Evolutionary conservation across 2,797 vertebrate genomes (phyloP), one percentile per base, ranked within the genome.

Genomic region (Coccyzus lansbergi): DNA sequence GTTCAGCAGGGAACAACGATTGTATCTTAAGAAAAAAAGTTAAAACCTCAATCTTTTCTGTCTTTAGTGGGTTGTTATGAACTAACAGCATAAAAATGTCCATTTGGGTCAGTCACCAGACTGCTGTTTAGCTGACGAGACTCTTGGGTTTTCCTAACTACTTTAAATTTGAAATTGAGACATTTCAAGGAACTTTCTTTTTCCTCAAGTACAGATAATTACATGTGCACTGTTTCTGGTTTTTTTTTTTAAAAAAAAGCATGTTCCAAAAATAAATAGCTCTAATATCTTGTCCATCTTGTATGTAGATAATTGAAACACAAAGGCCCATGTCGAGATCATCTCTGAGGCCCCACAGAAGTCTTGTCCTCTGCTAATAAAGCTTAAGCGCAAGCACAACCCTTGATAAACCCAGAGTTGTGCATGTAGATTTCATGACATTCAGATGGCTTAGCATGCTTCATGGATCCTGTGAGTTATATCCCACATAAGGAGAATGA

Each of bases 281-380:
- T 84, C 79, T 85, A 85, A 46, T 80, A 92, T 85, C 91, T 87
- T 88, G 69, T 76, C 75, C 85, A 93, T 93, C 70, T 92, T 82
- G 25, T 44, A 84, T 0, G 2, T 38, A 64, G 53, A 91, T 71
- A 93, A 83, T 31, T 33, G 7, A 84, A 91, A 83, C 28, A 76
- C 56, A 82, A 76, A 88, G 33, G 31, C n/a, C 55, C 22, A 63
- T 4, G 0, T 68, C 72, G 64, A 22, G 53, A 88, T 38, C 83
- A 69, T 36, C 33, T 92, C 69, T 51, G 36, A 92, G 69, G 68
- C 15, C 76, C 31, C 82, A 91, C 76, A 68, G 28, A 58, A 88
- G 24, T 38, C 26, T 62, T 83, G 40, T 26, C 38, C 92, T 42
- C 80, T 75, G 29, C 19, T 86, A 65, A 88, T 1, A 40, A 10